A percentile compares a stretch with the other conserved stretches of the same genome.
These are phyloP conservation scores for Peromyscus nudipes DNA, from an alignment of 2,797 vertebrate species.

Conservation along the genomic window DNA sequence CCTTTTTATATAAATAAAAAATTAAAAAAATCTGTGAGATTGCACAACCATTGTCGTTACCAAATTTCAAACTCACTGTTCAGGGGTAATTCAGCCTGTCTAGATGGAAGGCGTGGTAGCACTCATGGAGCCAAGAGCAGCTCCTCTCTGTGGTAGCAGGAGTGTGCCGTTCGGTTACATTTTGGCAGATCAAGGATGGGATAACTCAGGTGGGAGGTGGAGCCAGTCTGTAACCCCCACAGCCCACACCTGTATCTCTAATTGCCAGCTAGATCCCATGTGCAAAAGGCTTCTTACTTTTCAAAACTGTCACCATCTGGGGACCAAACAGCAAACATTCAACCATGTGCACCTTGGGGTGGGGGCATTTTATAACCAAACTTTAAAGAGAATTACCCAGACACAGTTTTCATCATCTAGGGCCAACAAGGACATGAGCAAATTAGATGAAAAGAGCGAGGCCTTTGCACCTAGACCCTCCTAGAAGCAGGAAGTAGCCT, in stretches of 20 bases:
- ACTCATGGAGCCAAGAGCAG: not conserved
- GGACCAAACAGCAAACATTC: not conserved
- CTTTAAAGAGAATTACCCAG: not conserved
- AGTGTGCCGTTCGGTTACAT: not conserved
- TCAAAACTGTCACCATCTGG: not conserved
- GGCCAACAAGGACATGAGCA: not conserved
- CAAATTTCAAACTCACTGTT: not conserved
- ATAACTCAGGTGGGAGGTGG: not conserved
- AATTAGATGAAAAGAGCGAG: conserved; percentile 19
- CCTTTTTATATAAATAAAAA: not conserved
- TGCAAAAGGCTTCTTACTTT: not conserved
- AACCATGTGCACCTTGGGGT: not conserved
- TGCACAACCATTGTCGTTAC: not conserved
- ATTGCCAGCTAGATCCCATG: not conserved
- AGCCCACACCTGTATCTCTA: not conserved
- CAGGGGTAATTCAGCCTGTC: not conserved
- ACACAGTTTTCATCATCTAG: not conserved
- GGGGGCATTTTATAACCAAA: not conserved
- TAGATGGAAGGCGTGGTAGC: not conserved
- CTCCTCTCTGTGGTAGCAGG: not conserved
- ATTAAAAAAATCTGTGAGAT: not conserved
- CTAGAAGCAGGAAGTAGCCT: conserved; percentile 1
- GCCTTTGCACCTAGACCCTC: not conserved
- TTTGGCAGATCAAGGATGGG: too few species aligned
- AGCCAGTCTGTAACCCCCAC: not conserved